These are phyloP conservation scores for Epinephelus awoara DNA, from an alignment of 2,797 vertebrate species.

Conservation along the genomic window DNA sequence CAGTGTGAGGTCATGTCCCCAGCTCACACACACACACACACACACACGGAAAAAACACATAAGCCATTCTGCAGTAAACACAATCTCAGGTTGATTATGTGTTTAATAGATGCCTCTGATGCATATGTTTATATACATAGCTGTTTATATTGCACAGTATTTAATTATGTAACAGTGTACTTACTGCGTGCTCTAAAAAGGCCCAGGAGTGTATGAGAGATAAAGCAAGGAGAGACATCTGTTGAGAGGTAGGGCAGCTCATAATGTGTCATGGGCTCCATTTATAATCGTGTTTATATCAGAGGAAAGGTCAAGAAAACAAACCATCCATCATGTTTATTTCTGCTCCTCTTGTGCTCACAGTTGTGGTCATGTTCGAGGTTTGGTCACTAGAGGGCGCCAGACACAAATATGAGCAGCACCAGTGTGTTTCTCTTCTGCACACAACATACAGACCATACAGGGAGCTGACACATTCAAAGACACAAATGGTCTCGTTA, in stretches of 20 bases:
- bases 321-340: background rate
- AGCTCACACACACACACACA: slow-evolving; percentile 9
- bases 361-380: background rate
- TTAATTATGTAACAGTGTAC: slow-evolving; percentile 1
- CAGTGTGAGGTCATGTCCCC: slow-evolving; percentile 20
- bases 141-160: slow-evolving; percentile 1
- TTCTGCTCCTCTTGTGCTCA: background rate
- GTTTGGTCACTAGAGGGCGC: slow-evolving; percentile 64
- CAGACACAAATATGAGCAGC: slow-evolving; percentile 36
- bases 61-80: background rate
- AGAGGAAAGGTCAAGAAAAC: background rate
- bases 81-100: background rate
- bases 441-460: no score
- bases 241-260: background rate
- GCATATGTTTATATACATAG: background rate
- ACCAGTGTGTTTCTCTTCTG: background rate
- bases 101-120: background rate
- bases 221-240: background rate
- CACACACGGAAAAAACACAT: background rate
- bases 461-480: background rate
- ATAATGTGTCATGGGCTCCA: background rate
- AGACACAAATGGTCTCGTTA: background rate
- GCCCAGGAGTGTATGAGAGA: background rate
- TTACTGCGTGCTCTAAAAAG: background rate
- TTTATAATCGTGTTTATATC: background rate